Evolutionary conservation across 2,888 invertebrate species (phyloP).

Genomic region (Synanthedon formicaeformis): DNA sequence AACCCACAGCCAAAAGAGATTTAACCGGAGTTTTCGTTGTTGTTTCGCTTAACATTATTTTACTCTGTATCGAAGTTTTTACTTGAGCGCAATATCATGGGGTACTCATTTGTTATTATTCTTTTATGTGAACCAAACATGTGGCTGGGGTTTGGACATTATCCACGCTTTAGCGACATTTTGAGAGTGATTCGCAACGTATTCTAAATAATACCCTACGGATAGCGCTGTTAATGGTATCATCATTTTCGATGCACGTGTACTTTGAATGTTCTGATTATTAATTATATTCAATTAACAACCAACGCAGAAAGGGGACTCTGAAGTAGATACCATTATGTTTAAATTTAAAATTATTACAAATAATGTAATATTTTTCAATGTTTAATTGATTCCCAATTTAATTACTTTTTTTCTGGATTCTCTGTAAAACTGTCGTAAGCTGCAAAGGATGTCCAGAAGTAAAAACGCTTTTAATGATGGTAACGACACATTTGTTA

Average conservation of each 20-base stretch:
- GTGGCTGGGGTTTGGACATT: conserved; percentile 48
- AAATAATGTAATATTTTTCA: too few relatives aligned
- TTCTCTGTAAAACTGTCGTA: too few relatives aligned
- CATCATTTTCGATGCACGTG: conserved; percentile 46
- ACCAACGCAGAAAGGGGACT: neutral
- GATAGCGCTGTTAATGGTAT: conserved; percentile 39
- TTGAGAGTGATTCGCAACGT: conserved; percentile 60
- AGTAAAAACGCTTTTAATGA: too few relatives aligned
- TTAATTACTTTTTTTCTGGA: too few relatives aligned
- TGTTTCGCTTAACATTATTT: conserved; percentile 9
- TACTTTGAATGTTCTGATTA: conserved; percentile 19
- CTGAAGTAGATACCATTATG: too few relatives aligned
- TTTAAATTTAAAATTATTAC: too few relatives aligned
- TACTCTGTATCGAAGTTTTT: conserved; percentile 16
- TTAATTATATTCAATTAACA: conserved; percentile 1
- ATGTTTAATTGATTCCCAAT: too few relatives aligned
- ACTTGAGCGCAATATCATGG: neutral
- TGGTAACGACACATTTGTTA: too few relatives aligned
- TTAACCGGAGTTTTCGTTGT: conserved; percentile 10
- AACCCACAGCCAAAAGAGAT: neutral
- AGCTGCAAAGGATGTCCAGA: too few relatives aligned
- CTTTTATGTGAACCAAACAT: conserved; percentile 60
- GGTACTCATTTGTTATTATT: conserved; percentile 34
- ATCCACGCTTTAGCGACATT: conserved; percentile 59
- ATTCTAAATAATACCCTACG: conserved; percentile 27